Evolutionary conservation across 2,113 vertebrate species (phyloP).

Genomic region (Myiozetetes cayanensis): DNA sequence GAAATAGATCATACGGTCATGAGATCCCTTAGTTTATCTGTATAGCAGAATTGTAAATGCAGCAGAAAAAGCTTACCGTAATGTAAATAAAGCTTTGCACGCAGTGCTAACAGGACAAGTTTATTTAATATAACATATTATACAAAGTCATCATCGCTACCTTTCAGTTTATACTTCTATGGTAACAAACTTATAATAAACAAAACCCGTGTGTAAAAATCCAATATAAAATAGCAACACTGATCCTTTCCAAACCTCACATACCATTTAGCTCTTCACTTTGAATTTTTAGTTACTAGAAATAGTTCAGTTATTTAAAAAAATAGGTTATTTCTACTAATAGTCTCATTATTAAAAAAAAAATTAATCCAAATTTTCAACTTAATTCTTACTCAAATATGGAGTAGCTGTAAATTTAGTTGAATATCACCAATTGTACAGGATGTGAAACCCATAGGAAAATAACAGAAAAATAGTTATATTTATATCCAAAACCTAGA

Average conservation of each 20-base stretch:
- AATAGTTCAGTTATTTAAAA: neutral
- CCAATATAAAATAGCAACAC: conserved; percentile 36
- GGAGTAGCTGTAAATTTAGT: neutral
- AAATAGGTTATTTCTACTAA: neutral
- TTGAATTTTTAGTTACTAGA: neutral
- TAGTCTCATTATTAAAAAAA: neutral
- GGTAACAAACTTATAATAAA: conserved; percentile 75
- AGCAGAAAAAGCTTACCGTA: conserved; percentile 74
- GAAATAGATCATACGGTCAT: conserved; percentile 45
- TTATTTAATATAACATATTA: conserved; percentile 76
- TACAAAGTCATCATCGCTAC: conserved; percentile 70
- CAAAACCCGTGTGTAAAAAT: conserved; percentile 67
- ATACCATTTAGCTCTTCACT: neutral
- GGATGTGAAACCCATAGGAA: neutral
- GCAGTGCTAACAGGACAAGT: conserved; percentile 58
- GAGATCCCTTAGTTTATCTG: conserved; percentile 68
- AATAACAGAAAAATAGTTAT: neutral
- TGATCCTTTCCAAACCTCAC: neutral
- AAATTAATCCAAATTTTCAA: neutral
- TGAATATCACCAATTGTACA: neutral
- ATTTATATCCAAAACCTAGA: neutral
- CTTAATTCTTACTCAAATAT: neutral
- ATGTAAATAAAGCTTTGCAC: conserved; percentile 71
- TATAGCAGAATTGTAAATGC: conserved; percentile 68
- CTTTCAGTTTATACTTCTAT: conserved; percentile 78